These are phyloP conservation scores for Brachycybe producta DNA, from an alignment of 2,888 invertebrate genomes.

Conservation along the genomic window DNA sequence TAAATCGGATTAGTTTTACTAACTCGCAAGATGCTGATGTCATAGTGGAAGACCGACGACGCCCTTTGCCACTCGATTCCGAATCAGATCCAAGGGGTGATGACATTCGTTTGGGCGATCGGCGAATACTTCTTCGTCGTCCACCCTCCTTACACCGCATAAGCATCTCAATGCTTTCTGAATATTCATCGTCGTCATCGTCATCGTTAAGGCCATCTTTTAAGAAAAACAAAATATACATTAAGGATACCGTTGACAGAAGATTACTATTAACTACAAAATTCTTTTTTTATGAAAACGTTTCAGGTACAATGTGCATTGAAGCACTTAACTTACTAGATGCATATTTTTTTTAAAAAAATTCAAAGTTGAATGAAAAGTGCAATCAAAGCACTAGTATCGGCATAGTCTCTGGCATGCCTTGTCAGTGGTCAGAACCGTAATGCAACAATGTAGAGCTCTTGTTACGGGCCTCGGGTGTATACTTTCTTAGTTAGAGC, in stretches of 20 bases:
- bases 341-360: too few species aligned
- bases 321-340: too few species aligned
- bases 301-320: too few species aligned
- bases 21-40: slow-evolving; percentile 80
- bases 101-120: slow-evolving; percentile 48
- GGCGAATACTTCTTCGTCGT: slow-evolving; percentile 44
- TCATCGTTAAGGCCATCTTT: slow-evolving; percentile 20
- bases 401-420: too few species aligned
- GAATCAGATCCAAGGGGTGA: slow-evolving; percentile 39
- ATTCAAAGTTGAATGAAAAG: too few species aligned
- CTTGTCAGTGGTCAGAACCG: too few species aligned
- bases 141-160: slow-evolving; percentile 58
- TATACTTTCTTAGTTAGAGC: too few species aligned
- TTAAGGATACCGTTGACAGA: neutral
- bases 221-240: neutral
- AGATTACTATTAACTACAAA: neutral
- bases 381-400: too few species aligned
- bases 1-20: too few species aligned
- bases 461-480: too few species aligned
- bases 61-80: slow-evolving; percentile 33
- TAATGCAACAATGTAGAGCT: too few species aligned
- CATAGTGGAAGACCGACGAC: slow-evolving; percentile 55
- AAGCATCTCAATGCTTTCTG: slow-evolving; percentile 70
- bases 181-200: slow-evolving; percentile 61
- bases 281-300: neutral